These are phyloP conservation scores for human DNA, from an alignment of 2,113 vertebrate genomes.

Conservation along the genomic window DNA sequence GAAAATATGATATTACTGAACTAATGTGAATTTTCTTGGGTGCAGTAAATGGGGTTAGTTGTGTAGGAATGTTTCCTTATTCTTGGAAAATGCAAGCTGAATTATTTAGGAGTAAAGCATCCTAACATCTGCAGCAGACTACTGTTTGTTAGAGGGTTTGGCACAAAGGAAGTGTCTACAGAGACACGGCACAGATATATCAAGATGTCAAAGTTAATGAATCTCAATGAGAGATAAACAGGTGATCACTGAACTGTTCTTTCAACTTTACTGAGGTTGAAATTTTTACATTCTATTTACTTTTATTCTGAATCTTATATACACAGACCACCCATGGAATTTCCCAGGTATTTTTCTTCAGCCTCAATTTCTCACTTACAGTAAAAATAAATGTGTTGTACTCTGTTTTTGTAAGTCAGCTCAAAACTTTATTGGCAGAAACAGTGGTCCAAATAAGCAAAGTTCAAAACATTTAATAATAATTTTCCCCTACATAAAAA, in stretches of 20 bases:
- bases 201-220: not conserved
- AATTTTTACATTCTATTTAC: not conserved
- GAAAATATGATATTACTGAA: not conserved
- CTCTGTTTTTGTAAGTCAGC: conserved; percentile 5
- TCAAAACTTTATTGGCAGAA: conserved; percentile 11
- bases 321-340: not conserved
- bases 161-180: not conserved
- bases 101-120: not conserved
- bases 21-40: not conserved
- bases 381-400: conserved; percentile 59
- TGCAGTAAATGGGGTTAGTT: not conserved
- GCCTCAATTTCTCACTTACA: conserved; percentile 19
- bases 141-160: not conserved
- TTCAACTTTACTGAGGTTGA: not conserved
- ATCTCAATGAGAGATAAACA: not conserved
- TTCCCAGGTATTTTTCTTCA: not conserved
- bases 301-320: conserved; percentile 40
- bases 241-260: not conserved
- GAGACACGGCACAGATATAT: accelerated
- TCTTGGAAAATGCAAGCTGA: not conserved
- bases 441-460: not conserved
- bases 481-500: not conserved
- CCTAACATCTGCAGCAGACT: not conserved
- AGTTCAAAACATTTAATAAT: conserved; percentile 45
- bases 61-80: not conserved